Conservation (phyloP, 2,888 invertebrate genomes). For the Clanis bilineata region DNA sequence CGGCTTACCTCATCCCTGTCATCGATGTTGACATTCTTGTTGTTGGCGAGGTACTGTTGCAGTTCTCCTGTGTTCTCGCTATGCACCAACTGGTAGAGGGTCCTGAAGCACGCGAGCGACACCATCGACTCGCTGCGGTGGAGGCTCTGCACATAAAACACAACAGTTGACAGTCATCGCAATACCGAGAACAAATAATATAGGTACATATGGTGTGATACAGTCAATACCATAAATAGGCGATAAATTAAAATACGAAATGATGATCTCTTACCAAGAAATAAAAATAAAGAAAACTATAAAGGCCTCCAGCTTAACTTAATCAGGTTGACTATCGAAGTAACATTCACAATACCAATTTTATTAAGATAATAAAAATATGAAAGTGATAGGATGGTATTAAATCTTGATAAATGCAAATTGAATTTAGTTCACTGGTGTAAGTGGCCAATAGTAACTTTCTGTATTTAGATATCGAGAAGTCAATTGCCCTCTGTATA, state of each 20-base stretch:
- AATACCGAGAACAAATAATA: too few relatives aligned
- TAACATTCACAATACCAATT: not conserved
- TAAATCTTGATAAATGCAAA: too few relatives aligned
- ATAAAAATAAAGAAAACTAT: not conserved
- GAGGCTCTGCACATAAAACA: conserved; percentile 85
- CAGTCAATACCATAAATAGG: not conserved
- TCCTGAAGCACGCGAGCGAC: conserved; percentile 91
- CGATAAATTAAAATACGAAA: not conserved
- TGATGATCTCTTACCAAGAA: not conserved
- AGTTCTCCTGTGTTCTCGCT: conserved; percentile 91
- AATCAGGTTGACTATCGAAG: not conserved
- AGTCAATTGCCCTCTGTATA: too few relatives aligned
- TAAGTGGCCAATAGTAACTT: too few relatives aligned
- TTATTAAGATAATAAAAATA: not conserved
- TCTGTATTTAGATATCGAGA: too few relatives aligned
- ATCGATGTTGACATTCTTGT: conserved; percentile 91
- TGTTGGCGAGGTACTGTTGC: conserved; percentile 91
- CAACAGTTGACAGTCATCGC: not conserved
- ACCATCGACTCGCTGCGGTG: conserved; percentile 96
- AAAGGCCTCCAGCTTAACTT: not conserved
- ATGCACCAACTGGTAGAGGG: conserved; percentile 89
- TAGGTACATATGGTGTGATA: too few relatives aligned
- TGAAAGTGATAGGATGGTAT: not conserved
- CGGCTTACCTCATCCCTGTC: conserved; percentile 91
- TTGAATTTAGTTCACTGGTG: too few relatives aligned